Evolutionary conservation across 2,888 invertebrate genomes (phyloP).

Genomic region (Drosophila subsilvestris): DNA sequence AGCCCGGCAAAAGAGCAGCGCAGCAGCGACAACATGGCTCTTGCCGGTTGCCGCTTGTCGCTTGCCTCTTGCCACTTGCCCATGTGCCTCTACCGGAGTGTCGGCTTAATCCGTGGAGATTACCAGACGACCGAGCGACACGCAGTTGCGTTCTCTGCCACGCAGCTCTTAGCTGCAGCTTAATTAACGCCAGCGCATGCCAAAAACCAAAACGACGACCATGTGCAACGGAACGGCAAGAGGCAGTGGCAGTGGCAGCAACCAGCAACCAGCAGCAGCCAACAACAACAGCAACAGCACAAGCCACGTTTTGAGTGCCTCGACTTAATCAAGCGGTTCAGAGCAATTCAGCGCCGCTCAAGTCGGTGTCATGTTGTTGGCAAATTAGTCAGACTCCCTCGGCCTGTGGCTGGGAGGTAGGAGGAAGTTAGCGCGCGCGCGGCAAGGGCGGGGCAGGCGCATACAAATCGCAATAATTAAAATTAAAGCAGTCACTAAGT

Average conservation of each 20-base stretch:
- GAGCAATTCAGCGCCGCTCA: slow-evolving; percentile 19
- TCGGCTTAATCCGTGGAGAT: slow-evolving; percentile 76
- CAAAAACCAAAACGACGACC: slow-evolving; percentile 59
- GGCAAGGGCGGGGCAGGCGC: slow-evolving; percentile 5
- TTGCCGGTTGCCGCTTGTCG: too few species aligned
- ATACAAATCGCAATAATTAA: slow-evolving; percentile 65
- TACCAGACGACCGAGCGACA: slow-evolving; percentile 66
- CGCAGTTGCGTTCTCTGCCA: slow-evolving; percentile 39
- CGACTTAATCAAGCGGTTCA: slow-evolving; percentile 71
- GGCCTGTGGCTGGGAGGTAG: slow-evolving; percentile 18
- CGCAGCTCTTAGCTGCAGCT: slow-evolving; percentile 57
- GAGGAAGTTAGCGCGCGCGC: slow-evolving; percentile 12
- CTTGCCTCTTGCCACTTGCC: too few species aligned
- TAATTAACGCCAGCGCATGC: slow-evolving; percentile 74
- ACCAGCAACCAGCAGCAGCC: slow-evolving; percentile 14
- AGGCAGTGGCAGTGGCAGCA: not conserved
- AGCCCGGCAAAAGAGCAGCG: slow-evolving; percentile 72
- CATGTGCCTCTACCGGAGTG: slow-evolving; percentile 59
- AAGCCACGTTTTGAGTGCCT: slow-evolving; percentile 52
- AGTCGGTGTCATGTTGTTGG: slow-evolving; percentile 72
- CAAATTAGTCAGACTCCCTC: slow-evolving; percentile 67
- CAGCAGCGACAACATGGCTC: slow-evolving; percentile 24
- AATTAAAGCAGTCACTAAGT: slow-evolving; percentile 73
- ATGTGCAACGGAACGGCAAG: slow-evolving; percentile 11
- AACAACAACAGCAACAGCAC: too few species aligned